Base-by-base conservation (phyloP, 2,888 invertebrate genomes). In the Noctuana brunneofusca region DNA sequence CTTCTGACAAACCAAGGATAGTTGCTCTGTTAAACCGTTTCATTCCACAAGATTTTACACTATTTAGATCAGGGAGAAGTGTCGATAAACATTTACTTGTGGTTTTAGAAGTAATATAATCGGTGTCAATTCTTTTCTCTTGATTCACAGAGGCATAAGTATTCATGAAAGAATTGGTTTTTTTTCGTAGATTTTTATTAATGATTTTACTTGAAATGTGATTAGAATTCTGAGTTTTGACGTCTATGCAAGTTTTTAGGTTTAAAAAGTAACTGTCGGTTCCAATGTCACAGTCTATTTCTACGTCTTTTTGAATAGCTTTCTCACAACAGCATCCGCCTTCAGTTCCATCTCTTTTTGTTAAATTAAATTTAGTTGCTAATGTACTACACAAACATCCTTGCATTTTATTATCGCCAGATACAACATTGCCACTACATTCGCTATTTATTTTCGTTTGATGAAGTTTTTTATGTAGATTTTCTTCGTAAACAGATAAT, bases 301-400 rank as follows among this genome's bases (percentile, higher is more conserved):
- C 79, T 71, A 76, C 71, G 35, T 80, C 75, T 30, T 68, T 69
- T 58, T 71, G 75, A 4, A 46, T 41, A n/a, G 66, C 50, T 18
- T 65, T 66, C 8, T 66, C 49, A 65, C 78, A 79, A 52, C 83
- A 83, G 30, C 79, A 82, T 1, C 77, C 74, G 4, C 69, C 71
- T 0, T 71, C 69, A 9, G 20, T 1, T 9, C 8, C 14, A 16
- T 20, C 24, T 1, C 30, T 50, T 11, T 32, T 43, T 24, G 54
- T 16, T 60, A 79, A 52, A 24, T 79, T 80, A 3, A 86, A 64
- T 70, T 73, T 80, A 4, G 72, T 74, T 6, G 81, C 83, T 11
- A 86, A 64, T 4, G 72, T 69, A 48, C 72, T 84, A 53, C 86
- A 87, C 66, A 84, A 65, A 53, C 86, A 86, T 12, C 70, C 74